These are phyloP conservation scores for Cairina moschata DNA, from an alignment of 2,113 vertebrate genomes.

Conservation along the genomic window DNA sequence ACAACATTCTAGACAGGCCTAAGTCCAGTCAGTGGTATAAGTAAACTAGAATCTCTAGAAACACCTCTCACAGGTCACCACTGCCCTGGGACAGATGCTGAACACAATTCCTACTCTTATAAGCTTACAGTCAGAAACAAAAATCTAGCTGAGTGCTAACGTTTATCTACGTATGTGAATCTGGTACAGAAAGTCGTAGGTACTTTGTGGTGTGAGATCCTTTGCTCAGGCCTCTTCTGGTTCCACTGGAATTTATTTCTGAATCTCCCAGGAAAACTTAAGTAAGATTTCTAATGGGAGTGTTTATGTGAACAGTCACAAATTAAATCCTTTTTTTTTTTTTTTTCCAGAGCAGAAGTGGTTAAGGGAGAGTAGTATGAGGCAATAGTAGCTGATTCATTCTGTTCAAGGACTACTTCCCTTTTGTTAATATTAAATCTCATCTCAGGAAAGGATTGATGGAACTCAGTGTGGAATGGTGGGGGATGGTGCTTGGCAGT, in stretches of 20 bases:
- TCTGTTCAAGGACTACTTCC: conserved; percentile 18
- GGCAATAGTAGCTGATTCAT: neutral
- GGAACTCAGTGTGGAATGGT: neutral
- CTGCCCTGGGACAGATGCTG: neutral
- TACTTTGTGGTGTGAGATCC: neutral
- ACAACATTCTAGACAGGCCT: neutral
- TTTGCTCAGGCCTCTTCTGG: neutral
- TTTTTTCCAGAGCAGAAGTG: neutral
- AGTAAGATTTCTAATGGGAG: neutral
- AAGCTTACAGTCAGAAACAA: neutral
- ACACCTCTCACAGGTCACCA: neutral
- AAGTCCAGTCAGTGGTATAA: neutral
- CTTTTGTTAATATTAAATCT: conserved; percentile 50
- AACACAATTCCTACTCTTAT: neutral
- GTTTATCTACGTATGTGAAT: rapidly evolving
- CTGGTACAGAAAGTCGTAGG: neutral
- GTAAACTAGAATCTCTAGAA: neutral
- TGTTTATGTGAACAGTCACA: neutral
- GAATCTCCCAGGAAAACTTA: neutral
- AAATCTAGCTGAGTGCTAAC: neutral
- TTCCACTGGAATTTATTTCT: neutral
- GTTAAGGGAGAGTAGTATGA: neutral
- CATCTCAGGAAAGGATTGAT: neutral
- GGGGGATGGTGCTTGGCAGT: neutral
- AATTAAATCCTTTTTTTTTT: neutral